Evolutionary conservation across 2,113 vertebrate species (phyloP).

Genomic region (Theristicus caerulescens): DNA sequence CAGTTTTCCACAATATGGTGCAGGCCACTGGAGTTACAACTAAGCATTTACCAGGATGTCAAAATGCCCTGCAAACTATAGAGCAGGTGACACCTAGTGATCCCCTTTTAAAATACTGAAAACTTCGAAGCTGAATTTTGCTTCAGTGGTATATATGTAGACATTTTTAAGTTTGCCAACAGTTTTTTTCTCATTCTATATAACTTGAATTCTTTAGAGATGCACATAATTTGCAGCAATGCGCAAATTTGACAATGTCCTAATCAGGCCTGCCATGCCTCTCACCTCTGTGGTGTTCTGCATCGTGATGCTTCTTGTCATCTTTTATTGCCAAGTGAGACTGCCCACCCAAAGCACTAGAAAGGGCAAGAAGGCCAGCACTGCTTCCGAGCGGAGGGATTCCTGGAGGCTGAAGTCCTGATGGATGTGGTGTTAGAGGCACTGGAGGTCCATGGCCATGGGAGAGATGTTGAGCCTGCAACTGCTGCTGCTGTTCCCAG

Average conservation of each 20-base stretch:
- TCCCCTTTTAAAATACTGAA: slow-evolving; percentile 65
- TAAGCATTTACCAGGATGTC: slow-evolving; percentile 73
- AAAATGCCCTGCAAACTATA: slow-evolving; percentile 63
- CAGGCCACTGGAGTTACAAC: slow-evolving; percentile 74
- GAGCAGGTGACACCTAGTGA: slow-evolving; percentile 63
- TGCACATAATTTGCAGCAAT: slow-evolving; percentile 63
- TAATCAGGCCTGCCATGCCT: slow-evolving; percentile 82
- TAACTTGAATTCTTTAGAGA: slow-evolving; percentile 68
- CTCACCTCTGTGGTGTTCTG: slow-evolving; percentile 96
- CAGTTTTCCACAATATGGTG: slow-evolving; percentile 74
- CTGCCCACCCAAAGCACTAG: slow-evolving; percentile 88
- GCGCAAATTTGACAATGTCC: slow-evolving; percentile 59
- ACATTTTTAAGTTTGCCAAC: slow-evolving; percentile 53
- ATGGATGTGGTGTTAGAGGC: slow-evolving; percentile 92
- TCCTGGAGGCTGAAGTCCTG: slow-evolving; percentile 89
- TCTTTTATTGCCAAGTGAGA: slow-evolving; percentile 92
- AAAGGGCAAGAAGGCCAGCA: slow-evolving; percentile 91
- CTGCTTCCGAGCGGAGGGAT: slow-evolving; percentile 89
- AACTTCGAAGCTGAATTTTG: slow-evolving; percentile 65
- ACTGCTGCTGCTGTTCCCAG: slow-evolving; percentile 81
- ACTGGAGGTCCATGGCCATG: slow-evolving; percentile 92
- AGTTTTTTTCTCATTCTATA: slow-evolving; percentile 68
- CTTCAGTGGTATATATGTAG: slow-evolving; percentile 61
- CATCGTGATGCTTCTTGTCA: slow-evolving; percentile 92
- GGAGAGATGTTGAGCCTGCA: slow-evolving; percentile 89